phyloP scores from a whole-genome alignment of 2,113 vertebrate genomes.

The Acanthochromis polyacanthus region DNA sequence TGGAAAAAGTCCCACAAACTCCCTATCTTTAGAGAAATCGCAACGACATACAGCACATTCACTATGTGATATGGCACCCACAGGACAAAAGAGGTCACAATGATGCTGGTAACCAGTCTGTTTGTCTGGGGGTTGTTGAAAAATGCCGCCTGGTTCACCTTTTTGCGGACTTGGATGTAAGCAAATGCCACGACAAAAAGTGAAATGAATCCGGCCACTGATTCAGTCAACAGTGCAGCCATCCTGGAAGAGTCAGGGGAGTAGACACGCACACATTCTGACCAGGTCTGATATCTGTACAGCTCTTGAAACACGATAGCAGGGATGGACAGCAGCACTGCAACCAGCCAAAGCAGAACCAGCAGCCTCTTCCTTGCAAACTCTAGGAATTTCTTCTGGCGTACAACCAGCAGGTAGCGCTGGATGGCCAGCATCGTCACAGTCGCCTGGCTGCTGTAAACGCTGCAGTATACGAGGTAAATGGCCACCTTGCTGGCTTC shows the following conservation, averaged over 20 bases:
- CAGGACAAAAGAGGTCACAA: slow-evolving; percentile 3
- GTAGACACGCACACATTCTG: too few species aligned
- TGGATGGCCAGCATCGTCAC: slow-evolving; percentile 42
- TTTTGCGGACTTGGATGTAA: slow-evolving; percentile 37
- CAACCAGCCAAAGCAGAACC: slow-evolving; percentile 40
- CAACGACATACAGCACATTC: slow-evolving; percentile 25
- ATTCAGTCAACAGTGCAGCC: slow-evolving; percentile 21
- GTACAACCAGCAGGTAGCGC: slow-evolving; percentile 49
- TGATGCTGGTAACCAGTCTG: too few species aligned
- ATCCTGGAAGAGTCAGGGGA: slow-evolving; percentile 1
- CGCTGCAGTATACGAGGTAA: slow-evolving; percentile 1
- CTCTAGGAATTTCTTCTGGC: not conserved
- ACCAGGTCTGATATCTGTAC: accelerated
- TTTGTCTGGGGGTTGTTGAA: too few species aligned
- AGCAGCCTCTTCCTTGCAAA: not conserved
- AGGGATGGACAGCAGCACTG: slow-evolving; percentile 11
- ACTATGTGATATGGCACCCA: slow-evolving; percentile 45
- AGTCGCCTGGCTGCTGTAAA: slow-evolving; percentile 33
- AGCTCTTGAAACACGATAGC: slow-evolving; percentile 3
- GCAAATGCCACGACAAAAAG: slow-evolving; percentile 14
- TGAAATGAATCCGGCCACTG: slow-evolving; percentile 5
- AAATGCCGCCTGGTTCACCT: too few species aligned
- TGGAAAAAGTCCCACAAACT: not conserved
- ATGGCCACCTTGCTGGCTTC: slow-evolving; percentile 15
- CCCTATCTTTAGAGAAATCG: not conserved